Evolutionary conservation across 2,113 vertebrate genomes (phyloP).

Genomic region (Entomyzon cyanotis): DNA sequence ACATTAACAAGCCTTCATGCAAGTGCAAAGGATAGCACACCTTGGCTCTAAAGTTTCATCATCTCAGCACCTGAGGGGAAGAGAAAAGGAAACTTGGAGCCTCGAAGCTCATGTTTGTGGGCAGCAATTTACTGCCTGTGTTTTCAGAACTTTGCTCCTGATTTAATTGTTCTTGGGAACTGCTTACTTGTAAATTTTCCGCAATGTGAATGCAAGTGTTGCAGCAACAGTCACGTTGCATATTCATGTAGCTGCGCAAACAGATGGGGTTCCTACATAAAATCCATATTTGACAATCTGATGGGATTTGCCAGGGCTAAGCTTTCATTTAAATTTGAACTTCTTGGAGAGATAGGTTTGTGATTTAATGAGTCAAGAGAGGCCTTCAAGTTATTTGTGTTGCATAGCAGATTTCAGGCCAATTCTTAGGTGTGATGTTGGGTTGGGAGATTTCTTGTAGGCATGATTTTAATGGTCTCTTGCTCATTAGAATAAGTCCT

Average conservation of each 20-base stretch:
- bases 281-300: constrained; percentile 50
- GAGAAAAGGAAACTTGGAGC: not conserved
- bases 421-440: not conserved
- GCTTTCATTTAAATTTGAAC: constrained; percentile 51
- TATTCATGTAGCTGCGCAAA: constrained; percentile 50
- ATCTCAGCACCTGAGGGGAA: not conserved
- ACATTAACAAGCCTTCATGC: fast-evolving
- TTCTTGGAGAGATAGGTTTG: not conserved
- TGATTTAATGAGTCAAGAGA: constrained; percentile 20
- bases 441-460: not conserved
- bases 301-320: constrained; percentile 51
- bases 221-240: constrained; percentile 24
- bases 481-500: not conserved
- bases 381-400: not conserved
- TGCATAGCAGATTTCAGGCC: not conserved
- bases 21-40: not conserved
- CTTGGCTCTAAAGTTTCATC: not conserved
- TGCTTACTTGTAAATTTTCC: constrained; percentile 44
- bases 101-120: fast-evolving
- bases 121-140: not conserved
- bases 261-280: constrained; percentile 62
- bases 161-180: not conserved
- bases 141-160: constrained; percentile 11
- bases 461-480: not conserved
- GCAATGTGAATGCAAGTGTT: constrained; percentile 31